Percentiles rank a stretch among this genome's conserved stretches.
Evolutionary conservation across 2,797 vertebrate genomes (phyloP).

Genomic region (Clarias laeviceps): DNA sequence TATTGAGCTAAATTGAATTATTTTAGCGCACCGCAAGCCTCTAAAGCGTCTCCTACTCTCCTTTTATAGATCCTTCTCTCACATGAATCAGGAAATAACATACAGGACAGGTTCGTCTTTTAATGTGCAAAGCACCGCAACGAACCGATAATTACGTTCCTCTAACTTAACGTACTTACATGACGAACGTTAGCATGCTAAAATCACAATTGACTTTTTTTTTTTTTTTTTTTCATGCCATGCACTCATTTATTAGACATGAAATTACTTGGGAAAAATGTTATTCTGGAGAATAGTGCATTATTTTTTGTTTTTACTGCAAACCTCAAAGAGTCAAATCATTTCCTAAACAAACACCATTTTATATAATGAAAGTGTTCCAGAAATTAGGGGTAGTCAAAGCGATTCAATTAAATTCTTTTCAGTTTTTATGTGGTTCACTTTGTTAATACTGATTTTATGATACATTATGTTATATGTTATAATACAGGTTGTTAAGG

Average conservation of each 20-base stretch:
- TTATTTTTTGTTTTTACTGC: neutral
- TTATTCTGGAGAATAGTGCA: neutral
- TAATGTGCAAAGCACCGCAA: neutral
- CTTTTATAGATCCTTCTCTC: neutral
- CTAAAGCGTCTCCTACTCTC: constrained; percentile 11
- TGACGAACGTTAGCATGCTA: neutral
- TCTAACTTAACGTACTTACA: too few relatives aligned
- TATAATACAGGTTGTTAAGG: too few relatives aligned
- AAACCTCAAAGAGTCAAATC: neutral
- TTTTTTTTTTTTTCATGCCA: neutral
- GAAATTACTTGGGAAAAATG: neutral
- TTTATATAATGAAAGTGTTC: neutral
- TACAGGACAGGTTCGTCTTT: neutral
- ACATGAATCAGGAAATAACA: neutral
- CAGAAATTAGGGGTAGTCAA: neutral
- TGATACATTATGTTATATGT: neutral
- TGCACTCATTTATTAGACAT: neutral
- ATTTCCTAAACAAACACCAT: neutral
- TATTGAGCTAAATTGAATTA: constrained; percentile 75
- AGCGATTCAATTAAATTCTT: neutral
- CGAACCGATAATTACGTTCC: neutral
- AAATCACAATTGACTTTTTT: neutral
- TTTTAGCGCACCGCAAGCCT: constrained; percentile 54
- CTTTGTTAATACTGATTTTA: too few relatives aligned
- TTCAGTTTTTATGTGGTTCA: neutral